Conservation (phyloP, 2,113 vertebrate genomes). For the Patagioenas fasciata region DNA sequence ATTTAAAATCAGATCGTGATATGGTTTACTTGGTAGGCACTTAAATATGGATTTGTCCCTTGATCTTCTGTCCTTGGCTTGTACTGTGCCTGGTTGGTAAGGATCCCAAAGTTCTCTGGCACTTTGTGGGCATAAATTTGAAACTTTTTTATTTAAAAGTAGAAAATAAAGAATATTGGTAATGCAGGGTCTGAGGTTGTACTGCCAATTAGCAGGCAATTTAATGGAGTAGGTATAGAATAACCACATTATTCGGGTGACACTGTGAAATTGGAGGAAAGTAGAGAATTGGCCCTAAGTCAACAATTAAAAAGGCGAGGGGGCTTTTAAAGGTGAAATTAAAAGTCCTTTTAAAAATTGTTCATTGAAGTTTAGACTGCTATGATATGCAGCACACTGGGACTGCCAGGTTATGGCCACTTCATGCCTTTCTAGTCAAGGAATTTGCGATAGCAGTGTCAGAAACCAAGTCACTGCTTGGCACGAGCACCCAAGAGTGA, state of each 20-base stretch:
- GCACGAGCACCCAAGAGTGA: rapidly evolving
- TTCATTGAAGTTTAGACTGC: background rate
- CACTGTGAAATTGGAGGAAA: background rate
- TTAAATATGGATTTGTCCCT: background rate
- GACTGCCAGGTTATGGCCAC: background rate
- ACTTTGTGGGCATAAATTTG: background rate
- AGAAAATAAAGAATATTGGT: background rate
- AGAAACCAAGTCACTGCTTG: background rate
- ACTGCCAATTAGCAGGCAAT: background rate
- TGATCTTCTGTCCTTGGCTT: background rate
- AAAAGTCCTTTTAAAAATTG: background rate
- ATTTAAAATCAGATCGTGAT: background rate
- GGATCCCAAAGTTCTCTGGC: background rate
- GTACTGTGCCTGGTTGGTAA: background rate
- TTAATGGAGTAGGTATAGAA: background rate
- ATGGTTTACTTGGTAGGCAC: background rate
- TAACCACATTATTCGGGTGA: background rate
- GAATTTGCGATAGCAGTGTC: background rate
- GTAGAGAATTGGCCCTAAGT: background rate
- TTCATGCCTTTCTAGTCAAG: background rate
- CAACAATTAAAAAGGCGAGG: background rate
- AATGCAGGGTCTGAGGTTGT: background rate
- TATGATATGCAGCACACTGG: background rate
- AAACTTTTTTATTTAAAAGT: background rate
- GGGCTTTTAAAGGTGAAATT: background rate